Evolutionary conservation across 2,797 vertebrate species (phyloP), one percentile per base, ranked within the genome.

Genomic region (Darevskia mixta): DNA sequence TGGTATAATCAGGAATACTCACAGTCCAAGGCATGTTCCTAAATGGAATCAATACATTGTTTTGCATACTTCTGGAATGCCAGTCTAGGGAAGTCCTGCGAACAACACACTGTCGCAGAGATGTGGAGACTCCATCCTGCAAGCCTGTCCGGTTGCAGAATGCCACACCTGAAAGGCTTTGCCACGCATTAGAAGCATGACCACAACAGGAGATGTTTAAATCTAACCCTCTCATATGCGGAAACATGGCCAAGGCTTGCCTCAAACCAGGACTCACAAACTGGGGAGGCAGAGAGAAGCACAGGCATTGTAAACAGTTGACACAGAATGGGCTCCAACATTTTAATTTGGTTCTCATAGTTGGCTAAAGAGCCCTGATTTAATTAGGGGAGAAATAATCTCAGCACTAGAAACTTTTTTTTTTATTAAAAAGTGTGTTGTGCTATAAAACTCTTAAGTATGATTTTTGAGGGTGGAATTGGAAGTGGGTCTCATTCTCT

Each of bases 361-460:
- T 93, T 94, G 92, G 88, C 81, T 93, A 93, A 93, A 93, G 93
- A 95, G 86, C 94, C 41, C 3, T 91, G 76, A 87, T 95, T 96
- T 95, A 95, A 94, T 93, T 95, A 88, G 87, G 90, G 83, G 43
- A 76, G 85, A 89, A 88, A 79, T 95, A 92, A 93, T 92, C 94
- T 91, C 91, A 94, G 77, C 83, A 87, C 38, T 87, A 88, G 77
- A 91, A 94, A 91, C 91, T n/a, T n/a, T n/a, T n/a, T n/a, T n/a
- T n/a, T n/a, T n/a, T n/a, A n/a, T n/a, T n/a, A n/a, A 91, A 61
- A 64, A 64, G 17, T 64, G 61, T 64, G 61, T 64, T 64, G 61
- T 23, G 20, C 61, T 64, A 23, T 64, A 64, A 64, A 18, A 32
- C 20, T 72, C 66, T 25, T 32, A 55, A 9, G 49, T 84, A 25